Evolutionary conservation across 1,140 invertebrate species (phyloP), one percentile per base, ranked within the genome.

Genomic region (Chrysoperla carnea): DNA sequence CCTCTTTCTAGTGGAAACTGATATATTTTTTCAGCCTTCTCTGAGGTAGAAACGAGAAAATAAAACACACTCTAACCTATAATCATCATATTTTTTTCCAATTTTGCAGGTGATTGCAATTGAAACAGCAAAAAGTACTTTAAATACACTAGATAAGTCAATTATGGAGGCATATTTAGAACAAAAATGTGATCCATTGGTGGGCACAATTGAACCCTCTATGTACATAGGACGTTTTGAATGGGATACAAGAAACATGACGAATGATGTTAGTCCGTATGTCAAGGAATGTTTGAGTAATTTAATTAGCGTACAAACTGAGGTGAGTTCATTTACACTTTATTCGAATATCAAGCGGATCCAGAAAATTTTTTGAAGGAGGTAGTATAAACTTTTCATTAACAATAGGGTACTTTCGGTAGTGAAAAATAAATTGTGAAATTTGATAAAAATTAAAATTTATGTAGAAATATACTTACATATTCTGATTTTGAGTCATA

Each of bases 211-310:
- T 47, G 91, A 96, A 63, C 85, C 86, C 3, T 89, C 84, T 36
- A 95, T 97, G 90, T 94, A 93, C 61, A 65, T 86, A 48, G 87
- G 87, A 1, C 68, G 77, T 36, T 86, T 93, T 56, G 81, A 85
- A 50, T 91, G 89, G 80, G 77, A 84, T 46, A 78, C 75, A 4
- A 77, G 80, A 49, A 69, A 76, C 44, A 69, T 76, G 44, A 77
- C 79, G 1, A 72, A 69, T 14, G 84, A 88, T 56, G 73, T 93
- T 1, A 66, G 85, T 37, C 85, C 84, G 0, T 97, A 96, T 51
- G 79, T 88, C 1, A 92, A 95, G 60, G 88, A 95, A 64, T 86
- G 87, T 43, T 72, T 94, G 14, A 81, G 88, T 47, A 91, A 91
- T 63, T 67, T 95, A 38, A 88, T 94, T 27, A 81, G 82, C 44